Conservation (phyloP, 2,888 invertebrate species). For the Galerucella pusilla region DNA sequence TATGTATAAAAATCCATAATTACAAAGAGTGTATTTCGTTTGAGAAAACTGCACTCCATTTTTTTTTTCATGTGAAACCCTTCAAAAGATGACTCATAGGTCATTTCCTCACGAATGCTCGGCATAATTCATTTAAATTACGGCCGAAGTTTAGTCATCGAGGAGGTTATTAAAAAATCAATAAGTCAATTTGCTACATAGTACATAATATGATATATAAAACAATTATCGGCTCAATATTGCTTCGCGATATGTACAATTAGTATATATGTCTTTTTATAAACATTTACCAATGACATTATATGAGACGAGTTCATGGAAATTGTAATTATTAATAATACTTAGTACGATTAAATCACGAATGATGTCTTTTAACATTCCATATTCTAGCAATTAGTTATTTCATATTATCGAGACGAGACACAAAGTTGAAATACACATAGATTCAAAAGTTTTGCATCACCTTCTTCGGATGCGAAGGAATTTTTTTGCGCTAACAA, state of each 20-base stretch:
- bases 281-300: background rate
- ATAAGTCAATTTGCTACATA: constrained; percentile 33
- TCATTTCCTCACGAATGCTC: constrained; percentile 36
- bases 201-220: background rate
- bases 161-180: constrained; percentile 27
- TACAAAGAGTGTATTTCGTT: background rate
- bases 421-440: no score
- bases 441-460: no score
- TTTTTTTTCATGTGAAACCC: constrained; percentile 12
- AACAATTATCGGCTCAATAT: background rate
- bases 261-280: background rate
- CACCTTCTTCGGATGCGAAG: no score
- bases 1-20: no score
- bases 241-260: background rate
- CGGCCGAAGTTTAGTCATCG: constrained; percentile 38
- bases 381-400: no score
- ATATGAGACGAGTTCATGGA: background rate
- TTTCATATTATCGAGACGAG: no score
- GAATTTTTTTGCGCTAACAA: no score
- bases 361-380: no score
- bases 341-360: no score
- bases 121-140: constrained; percentile 38
- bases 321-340: no score
- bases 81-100: constrained; percentile 32
- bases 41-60: background rate